Conservation (phyloP, 2,888 invertebrate genomes). For the Lepidocyrtinus sp. region DNA sequence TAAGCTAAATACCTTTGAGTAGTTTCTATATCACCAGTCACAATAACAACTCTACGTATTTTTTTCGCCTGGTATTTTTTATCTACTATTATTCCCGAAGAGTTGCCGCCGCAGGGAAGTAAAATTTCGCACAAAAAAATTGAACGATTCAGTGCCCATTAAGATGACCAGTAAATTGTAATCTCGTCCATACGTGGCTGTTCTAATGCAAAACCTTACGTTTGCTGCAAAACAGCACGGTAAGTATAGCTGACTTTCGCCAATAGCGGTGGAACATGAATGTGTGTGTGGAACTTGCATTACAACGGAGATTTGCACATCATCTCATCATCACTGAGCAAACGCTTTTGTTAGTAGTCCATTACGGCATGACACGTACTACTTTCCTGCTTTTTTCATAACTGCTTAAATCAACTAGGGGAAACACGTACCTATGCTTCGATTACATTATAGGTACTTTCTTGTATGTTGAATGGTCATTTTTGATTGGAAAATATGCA, state of each 20-base stretch:
- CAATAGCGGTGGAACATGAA: constrained; percentile 53
- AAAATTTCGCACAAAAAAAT: constrained; percentile 7
- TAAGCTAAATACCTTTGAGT: no score
- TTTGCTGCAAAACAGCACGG: neutral
- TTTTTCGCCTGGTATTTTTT: neutral
- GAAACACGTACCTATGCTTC: neutral
- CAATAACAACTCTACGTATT: constrained; percentile 14
- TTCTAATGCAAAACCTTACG: neutral
- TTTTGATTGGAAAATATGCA: no score
- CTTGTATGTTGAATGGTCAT: no score
- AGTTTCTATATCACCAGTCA: neutral
- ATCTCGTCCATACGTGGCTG: constrained; percentile 14
- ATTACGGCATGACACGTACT: constrained; percentile 9
- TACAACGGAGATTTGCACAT: constrained; percentile 63
- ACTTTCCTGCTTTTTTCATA: constrained; percentile 14
- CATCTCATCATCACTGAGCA: constrained; percentile 14
- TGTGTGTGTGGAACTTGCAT: constrained; percentile 60
- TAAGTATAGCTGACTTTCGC: constrained; percentile 17
- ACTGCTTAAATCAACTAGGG: neutral
- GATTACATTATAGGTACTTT: no score
- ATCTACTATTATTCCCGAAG: neutral
- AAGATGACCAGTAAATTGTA: constrained; percentile 3
- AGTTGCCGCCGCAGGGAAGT: neutral
- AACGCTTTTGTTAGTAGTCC: neutral
- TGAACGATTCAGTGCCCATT: neutral